Conservation (phyloP, 2,113 vertebrate species). For the Oreocharis arfaki region DNA sequence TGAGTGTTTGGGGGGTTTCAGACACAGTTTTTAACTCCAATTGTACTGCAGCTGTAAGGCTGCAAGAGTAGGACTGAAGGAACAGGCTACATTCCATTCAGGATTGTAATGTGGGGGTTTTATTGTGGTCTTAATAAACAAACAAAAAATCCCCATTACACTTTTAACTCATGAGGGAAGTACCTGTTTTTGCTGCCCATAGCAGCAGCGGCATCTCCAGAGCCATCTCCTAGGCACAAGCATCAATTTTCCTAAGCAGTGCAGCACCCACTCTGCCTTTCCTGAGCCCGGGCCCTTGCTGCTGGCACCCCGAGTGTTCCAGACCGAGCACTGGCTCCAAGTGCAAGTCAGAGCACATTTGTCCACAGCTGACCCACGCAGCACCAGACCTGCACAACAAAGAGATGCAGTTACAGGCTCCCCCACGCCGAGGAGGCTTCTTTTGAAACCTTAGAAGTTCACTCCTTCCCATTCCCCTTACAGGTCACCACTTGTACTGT, state of each 20-base stretch:
- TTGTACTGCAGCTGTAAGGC: background rate
- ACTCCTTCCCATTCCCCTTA: constrained; percentile 20
- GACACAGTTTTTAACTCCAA: background rate
- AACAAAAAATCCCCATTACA: background rate
- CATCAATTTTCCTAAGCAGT: fast-evolving
- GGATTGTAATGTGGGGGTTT: background rate
- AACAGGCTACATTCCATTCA: fast-evolving
- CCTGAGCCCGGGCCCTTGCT: background rate
- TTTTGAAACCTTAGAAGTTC: constrained; percentile 45
- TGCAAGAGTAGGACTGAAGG: background rate
- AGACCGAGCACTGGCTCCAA: fast-evolving
- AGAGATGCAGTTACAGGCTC: constrained; percentile 8
- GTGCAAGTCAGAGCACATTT: background rate
- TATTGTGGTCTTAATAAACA: background rate
- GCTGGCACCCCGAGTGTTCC: background rate
- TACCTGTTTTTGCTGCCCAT: background rate
- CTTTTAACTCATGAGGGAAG: background rate
- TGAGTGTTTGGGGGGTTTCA: background rate
- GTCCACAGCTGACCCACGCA: constrained; percentile 20
- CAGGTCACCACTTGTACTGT: constrained; percentile 39
- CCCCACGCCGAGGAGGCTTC: background rate
- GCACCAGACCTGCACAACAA: background rate
- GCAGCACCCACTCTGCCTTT: background rate
- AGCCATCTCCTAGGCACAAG: background rate
- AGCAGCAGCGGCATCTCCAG: background rate